phyloP scores from a whole-genome alignment of 1,140 invertebrate species.

The Penaeus indicus region DNA sequence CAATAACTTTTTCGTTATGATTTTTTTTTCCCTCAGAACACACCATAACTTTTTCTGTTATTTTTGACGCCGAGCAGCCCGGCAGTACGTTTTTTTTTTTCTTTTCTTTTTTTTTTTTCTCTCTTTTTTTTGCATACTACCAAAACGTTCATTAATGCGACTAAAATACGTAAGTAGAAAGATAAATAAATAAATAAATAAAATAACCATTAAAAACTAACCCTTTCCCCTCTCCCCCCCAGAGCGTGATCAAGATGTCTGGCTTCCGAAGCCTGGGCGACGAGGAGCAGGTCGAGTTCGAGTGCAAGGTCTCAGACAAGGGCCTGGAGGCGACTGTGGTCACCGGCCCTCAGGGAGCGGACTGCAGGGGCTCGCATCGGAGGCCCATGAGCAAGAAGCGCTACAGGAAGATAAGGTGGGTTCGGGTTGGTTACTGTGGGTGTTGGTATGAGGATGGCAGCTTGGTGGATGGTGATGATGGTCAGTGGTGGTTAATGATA shows the following conservation, averaged over 20 bases:
- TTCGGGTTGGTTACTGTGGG: too few species aligned
- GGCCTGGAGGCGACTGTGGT: slow-evolving; percentile 88
- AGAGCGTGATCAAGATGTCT: slow-evolving; percentile 90
- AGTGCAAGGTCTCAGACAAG: slow-evolving; percentile 85
- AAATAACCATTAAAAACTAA: not conserved
- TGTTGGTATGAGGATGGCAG: too few species aligned
- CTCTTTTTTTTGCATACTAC: too few species aligned
- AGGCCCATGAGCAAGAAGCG: slow-evolving; percentile 83
- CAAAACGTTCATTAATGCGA: too few species aligned
- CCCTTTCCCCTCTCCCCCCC: slow-evolving; percentile 68
- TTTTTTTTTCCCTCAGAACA: too few species aligned
- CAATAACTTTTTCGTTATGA: too few species aligned
- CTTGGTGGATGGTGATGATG: too few species aligned
- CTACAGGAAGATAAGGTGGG: slow-evolving; percentile 85
- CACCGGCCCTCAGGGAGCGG: slow-evolving; percentile 80
- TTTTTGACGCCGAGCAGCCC: too few species aligned
- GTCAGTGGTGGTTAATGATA: too few species aligned
- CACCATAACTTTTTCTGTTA: too few species aligned
- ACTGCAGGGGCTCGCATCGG: slow-evolving; percentile 85
- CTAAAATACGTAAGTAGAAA: not conserved
- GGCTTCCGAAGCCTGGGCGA: slow-evolving; percentile 89
- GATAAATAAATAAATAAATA: not conserved
- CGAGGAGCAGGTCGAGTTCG: slow-evolving; percentile 88
- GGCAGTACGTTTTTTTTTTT: too few species aligned
- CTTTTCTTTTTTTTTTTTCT: too few species aligned